Evolutionary conservation across 1,140 invertebrate genomes (phyloP).

Genomic region (Halictus rubicundus): DNA sequence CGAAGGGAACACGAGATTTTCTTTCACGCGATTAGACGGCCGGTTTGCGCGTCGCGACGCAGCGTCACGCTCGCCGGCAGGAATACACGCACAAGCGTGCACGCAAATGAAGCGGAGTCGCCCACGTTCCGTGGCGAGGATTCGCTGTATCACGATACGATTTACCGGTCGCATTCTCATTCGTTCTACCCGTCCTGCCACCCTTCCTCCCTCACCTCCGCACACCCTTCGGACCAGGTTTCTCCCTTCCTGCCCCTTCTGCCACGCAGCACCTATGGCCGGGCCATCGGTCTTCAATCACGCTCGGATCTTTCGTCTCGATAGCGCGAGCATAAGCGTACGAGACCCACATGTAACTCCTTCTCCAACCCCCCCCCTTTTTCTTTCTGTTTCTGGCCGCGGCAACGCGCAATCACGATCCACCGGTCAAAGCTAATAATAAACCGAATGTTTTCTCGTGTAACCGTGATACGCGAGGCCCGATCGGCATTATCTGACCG

Average conservation of each 20-base stretch:
- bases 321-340: conserved; percentile 58
- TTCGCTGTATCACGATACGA: conserved; percentile 71
- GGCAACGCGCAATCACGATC: conserved; percentile 23
- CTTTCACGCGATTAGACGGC: conserved; percentile 28
- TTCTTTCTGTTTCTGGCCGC: neutral
- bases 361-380: conserved; percentile 6
- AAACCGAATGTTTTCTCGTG: conserved; percentile 11
- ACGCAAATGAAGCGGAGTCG: conserved; percentile 47
- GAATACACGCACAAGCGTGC: conserved; percentile 28
- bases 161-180: conserved; percentile 65
- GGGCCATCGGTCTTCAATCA: conserved; percentile 67
- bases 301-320: conserved; percentile 65
- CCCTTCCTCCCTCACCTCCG: conserved; percentile 40
- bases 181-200: neutral
- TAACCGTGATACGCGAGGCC: conserved; percentile 15
- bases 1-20: conserved; percentile 34
- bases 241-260: neutral
- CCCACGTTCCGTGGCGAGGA: conserved; percentile 51
- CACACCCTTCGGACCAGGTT: no score
- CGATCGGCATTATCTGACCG: neutral
- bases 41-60: neutral
- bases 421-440: conserved; percentile 24
- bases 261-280: conserved; percentile 33
- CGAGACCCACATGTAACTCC: conserved; percentile 48
- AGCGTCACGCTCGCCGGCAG: conserved; percentile 13